Conservation (phyloP, 2,797 vertebrate genomes). For the Toxotes lorentzi region DNA sequence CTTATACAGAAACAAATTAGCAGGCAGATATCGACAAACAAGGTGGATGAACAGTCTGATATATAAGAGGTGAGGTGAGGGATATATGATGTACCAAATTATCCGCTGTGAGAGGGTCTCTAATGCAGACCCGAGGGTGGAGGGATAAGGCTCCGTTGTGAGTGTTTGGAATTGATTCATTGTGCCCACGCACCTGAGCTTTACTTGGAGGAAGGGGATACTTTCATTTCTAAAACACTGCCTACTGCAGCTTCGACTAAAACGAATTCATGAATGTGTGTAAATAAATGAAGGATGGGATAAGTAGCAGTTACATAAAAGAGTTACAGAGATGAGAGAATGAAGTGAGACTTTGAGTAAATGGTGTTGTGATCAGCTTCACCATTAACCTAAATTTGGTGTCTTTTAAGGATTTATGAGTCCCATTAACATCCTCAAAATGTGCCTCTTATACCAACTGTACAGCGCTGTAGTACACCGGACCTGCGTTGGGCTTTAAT, state of each 20-base stretch:
- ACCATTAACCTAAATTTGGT: background rate
- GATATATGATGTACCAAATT: no score
- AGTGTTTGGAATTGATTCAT: background rate
- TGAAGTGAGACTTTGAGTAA: background rate
- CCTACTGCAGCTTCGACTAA: background rate
- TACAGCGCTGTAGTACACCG: no score
- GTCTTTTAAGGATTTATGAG: background rate
- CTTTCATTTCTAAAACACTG: background rate
- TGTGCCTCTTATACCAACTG: background rate
- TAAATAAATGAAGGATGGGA: background rate
- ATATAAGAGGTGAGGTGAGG: background rate
- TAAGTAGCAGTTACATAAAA: background rate
- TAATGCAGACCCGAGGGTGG: background rate
- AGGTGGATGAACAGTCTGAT: background rate
- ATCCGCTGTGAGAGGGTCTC: background rate
- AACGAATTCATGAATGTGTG: background rate
- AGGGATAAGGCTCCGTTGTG: background rate
- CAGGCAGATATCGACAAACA: background rate
- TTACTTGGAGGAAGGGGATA: background rate
- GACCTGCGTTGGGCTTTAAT: background rate
- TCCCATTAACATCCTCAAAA: background rate
- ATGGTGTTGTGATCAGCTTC: background rate
- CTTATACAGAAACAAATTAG: background rate
- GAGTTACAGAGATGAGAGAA: background rate
- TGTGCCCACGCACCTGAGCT: background rate